Evolutionary conservation across 2,113 vertebrate genomes (phyloP), one percentile per base, ranked within the genome.

Genomic region (Terrapene triunguis): DNA sequence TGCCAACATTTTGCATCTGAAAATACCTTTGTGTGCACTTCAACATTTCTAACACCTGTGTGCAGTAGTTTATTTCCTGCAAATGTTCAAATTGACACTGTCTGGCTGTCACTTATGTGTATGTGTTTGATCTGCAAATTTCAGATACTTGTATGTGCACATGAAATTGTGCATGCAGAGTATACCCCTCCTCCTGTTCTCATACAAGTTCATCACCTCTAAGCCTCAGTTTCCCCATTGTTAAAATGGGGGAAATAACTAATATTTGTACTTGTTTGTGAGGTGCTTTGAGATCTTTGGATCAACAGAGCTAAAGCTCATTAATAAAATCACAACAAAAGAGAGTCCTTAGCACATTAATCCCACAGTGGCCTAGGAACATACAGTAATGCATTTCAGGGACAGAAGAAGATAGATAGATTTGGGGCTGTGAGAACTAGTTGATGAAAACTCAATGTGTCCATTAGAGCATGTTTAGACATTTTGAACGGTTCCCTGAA

Each of bases 371-470:
- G 25, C 14, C 14, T 9, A 2, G n/a, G 69, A 84, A 55, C 54
- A 5, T 6, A 42, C 5, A 85, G 25, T n/a, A 79, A 2, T 6
- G 32, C 0, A 0, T 78, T 8, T 44, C 21, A 54, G 29, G 0
- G 3, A 85, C 87, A 55, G 89, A 13, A 87, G 94, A 55, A 19
- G 19, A 79, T 22, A 82, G 16, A 10, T 22, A 84, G 3, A 4
- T 47, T 76, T 65, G 4, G 1, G 3, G 1, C 2, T 85, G 11
- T 0, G 0, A 21, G 7, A 83, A 81, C 4, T 10, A 90, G 24
- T 2, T 92, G 51, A 89, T 21, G 10, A 94, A 87, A 95, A 81
- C 8, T 42, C 76, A n/a, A 27, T 1, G 53, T 10, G 78, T 82
- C 89, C 91, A 1, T 17, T 54, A 0, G 1, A 69, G 5, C 12